Conservation (phyloP, 2,113 vertebrate species). For the Oreochromis spilurus region DNA sequence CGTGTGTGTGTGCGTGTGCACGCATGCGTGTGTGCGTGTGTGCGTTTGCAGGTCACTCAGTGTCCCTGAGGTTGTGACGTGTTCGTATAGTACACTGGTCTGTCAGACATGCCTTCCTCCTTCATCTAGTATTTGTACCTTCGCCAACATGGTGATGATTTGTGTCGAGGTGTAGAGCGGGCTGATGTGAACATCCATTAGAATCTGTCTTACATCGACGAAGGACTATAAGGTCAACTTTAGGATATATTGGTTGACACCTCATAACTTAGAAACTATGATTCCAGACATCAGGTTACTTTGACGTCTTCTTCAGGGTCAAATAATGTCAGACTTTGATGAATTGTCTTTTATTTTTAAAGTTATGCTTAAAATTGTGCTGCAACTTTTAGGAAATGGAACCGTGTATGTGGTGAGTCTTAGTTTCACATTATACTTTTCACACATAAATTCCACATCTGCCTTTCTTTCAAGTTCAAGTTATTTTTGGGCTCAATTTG, state of each 20-base stretch:
- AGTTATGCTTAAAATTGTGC: not conserved
- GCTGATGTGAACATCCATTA: not conserved
- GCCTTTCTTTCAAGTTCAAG: not conserved
- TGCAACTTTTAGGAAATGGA: not conserved
- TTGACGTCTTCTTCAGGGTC: not conserved
- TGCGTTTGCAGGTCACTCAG: not conserved
- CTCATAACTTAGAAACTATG: not conserved
- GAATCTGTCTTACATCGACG: not conserved
- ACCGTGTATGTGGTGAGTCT: rapidly evolving
- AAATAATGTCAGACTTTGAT: not conserved
- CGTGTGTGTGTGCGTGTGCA: rapidly evolving
- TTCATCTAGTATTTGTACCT: not conserved
- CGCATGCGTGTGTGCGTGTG: no score
- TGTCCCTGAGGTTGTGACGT: not conserved
- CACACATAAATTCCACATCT: not conserved
- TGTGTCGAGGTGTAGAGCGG: not conserved
- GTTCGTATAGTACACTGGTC: rapidly evolving
- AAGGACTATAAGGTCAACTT: not conserved
- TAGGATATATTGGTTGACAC: not conserved
- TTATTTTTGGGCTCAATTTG: not conserved
- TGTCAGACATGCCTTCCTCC: not conserved
- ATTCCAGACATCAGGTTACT: not conserved
- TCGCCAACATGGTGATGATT: not conserved
- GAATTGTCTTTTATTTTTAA: not conserved
- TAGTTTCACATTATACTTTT: not conserved